These are phyloP conservation scores for Leptinotarsa defecta DNA, from an alignment of 1,140 invertebrate species.

Conservation along the genomic window DNA sequence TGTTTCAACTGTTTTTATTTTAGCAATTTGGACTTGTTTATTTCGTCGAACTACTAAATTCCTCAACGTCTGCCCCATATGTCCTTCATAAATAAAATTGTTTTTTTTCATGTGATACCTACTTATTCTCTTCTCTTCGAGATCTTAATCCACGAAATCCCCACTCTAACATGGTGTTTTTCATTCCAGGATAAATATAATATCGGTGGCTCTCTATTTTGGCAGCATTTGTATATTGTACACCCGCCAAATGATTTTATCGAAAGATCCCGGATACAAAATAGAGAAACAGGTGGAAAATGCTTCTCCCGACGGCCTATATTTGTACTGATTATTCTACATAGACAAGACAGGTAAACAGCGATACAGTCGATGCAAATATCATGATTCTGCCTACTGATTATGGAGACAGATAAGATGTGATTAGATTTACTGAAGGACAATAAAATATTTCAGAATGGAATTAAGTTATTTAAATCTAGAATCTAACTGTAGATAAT, in stretches of 20 bases:
- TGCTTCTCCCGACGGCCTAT: slow-evolving; percentile 25
- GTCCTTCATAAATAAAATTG: not conserved
- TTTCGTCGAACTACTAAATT: not conserved
- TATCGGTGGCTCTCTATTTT: slow-evolving; percentile 24
- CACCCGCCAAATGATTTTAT: slow-evolving; percentile 25
- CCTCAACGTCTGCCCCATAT: not conserved
- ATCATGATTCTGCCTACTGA: no score
- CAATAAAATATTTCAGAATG: no score
- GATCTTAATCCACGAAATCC: no score
- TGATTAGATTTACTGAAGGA: no score
- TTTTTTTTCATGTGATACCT: not conserved
- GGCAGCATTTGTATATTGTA: slow-evolving; percentile 27
- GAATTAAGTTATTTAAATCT: no score
- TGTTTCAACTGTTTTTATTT: no score
- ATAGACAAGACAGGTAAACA: no score
- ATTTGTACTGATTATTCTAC: slow-evolving; percentile 22
- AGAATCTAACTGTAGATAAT: no score
- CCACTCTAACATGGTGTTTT: not conserved
- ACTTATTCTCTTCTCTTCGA: no score
- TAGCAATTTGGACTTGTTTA: not conserved
- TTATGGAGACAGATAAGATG: no score
- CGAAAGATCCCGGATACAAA: slow-evolving; percentile 23
- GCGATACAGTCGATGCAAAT: no score
- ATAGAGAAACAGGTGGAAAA: slow-evolving; percentile 8
- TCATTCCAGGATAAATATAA: slow-evolving; percentile 14